These are phyloP conservation scores for Eunapius fragilis DNA, from an alignment of 37 sponge, comb jelly and placozoan genomes.

Conservation along the genomic window DNA sequence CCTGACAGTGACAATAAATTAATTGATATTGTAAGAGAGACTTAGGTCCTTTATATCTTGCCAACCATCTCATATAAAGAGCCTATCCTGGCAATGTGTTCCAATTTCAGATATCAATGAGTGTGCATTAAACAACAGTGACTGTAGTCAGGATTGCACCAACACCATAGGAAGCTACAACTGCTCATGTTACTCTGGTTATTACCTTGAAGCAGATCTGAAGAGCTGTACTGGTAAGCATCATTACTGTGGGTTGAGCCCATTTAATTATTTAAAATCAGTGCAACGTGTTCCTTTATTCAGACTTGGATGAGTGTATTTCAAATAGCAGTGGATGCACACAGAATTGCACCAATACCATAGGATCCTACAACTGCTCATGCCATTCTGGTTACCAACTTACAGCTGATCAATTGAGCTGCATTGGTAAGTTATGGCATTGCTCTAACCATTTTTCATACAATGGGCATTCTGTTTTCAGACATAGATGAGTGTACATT, in stretches of 20 bases:
- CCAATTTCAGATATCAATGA: neutral
- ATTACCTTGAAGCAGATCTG: neutral
- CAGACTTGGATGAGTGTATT: neutral
- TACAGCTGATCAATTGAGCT: neutral
- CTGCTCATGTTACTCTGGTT: neutral
- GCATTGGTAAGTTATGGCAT: too few species aligned
- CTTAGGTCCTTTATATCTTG: too few species aligned
- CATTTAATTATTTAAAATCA: too few species aligned
- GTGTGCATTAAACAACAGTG: neutral
- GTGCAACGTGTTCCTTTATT: too few species aligned
- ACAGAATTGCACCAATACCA: neutral
- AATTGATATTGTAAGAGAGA: too few species aligned
- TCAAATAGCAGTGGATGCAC: neutral
- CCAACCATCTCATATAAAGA: too few species aligned
- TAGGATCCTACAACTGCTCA: neutral
- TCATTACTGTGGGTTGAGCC: too few species aligned
- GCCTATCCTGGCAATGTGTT: neutral
- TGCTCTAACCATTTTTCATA: too few species aligned
- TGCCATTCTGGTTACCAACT: neutral
- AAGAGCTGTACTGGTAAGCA: neutral
- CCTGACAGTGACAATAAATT: too few species aligned
- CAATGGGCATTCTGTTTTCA: too few species aligned
- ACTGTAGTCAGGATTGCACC: neutral
- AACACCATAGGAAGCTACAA: neutral
- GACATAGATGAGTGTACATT: neutral